Evolutionary conservation across 2,113 vertebrate genomes (phyloP).

Genomic region (Formicarius rufipectus): DNA sequence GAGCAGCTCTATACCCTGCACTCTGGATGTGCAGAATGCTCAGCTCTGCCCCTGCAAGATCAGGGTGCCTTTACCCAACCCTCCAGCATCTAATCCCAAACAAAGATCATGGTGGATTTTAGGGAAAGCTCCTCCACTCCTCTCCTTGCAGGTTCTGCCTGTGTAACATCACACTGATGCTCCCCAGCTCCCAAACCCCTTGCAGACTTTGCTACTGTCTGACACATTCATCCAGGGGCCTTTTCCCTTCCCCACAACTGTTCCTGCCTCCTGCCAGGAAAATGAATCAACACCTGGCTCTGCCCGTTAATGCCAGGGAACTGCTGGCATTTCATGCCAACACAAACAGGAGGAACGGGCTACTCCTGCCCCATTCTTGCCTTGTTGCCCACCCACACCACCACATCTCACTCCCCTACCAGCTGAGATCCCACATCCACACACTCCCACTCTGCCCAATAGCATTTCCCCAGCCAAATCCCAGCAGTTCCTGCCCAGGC

Average conservation of each 20-base stretch:
- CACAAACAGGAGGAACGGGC: background rate
- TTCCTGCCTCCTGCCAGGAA: constrained; percentile 17
- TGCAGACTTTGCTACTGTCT: background rate
- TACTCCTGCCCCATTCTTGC: background rate
- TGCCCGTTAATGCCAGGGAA: background rate
- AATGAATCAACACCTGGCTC: background rate
- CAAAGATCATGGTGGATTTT: background rate
- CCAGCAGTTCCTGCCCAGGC: background rate
- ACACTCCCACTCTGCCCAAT: background rate
- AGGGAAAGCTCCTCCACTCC: background rate
- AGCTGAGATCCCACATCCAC: background rate
- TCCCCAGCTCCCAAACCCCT: background rate
- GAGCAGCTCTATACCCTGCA: background rate
- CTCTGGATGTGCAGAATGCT: background rate
- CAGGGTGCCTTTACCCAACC: background rate
- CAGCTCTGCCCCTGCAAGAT: background rate
- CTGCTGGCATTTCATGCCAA: background rate
- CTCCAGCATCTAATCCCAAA: background rate
- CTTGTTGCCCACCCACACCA: background rate
- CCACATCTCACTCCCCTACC: background rate
- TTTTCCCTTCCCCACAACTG: background rate
- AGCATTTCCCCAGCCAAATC: background rate
- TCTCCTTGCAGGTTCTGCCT: background rate
- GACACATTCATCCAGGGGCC: background rate
- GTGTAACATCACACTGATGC: background rate